phyloP scores from a whole-genome alignment of 2,797 vertebrate species.

The Melanotaenia trifasciata region DNA sequence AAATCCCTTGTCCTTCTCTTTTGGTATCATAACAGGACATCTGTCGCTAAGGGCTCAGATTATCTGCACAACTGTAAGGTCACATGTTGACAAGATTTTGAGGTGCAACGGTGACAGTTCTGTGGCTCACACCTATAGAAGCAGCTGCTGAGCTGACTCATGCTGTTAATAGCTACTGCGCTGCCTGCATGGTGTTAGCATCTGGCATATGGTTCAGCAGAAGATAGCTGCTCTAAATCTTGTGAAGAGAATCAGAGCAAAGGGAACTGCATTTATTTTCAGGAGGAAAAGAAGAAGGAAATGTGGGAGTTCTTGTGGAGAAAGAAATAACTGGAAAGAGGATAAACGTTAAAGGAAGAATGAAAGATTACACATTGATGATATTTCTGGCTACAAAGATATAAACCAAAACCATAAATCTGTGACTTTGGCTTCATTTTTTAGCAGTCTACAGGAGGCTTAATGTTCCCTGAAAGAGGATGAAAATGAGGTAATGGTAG shows the following conservation, averaged over 20 bases:
- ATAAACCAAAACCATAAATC: constrained; percentile 19
- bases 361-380: constrained; percentile 33
- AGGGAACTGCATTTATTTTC: constrained; percentile 37
- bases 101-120: constrained; percentile 57
- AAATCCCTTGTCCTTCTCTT: constrained; percentile 48
- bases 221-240: constrained; percentile 55
- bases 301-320: constrained; percentile 4
- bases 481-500: constrained; percentile 27
- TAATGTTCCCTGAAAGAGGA: constrained; percentile 37
- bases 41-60: constrained; percentile 62
- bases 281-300: constrained; percentile 8
- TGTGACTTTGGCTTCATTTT: constrained; percentile 26
- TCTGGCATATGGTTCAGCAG: constrained; percentile 42
- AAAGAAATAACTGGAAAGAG: constrained; percentile 15
- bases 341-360: constrained; percentile 9
- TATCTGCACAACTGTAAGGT: constrained; percentile 57
- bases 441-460: constrained; percentile 32
- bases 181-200: constrained; percentile 52
- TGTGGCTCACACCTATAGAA: constrained; percentile 62
- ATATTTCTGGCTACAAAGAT: constrained; percentile 26
- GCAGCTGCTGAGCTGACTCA: constrained; percentile 61
- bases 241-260: constrained; percentile 23
- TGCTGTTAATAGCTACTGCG: constrained; percentile 60
- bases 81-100: constrained; percentile 71
- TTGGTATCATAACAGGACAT: constrained; percentile 57